Percentiles rank a stretch among this genome's conserved stretches.
Evolutionary conservation across 2,797 vertebrate species (phyloP).

Genomic region (Luscinia luscinia): DNA sequence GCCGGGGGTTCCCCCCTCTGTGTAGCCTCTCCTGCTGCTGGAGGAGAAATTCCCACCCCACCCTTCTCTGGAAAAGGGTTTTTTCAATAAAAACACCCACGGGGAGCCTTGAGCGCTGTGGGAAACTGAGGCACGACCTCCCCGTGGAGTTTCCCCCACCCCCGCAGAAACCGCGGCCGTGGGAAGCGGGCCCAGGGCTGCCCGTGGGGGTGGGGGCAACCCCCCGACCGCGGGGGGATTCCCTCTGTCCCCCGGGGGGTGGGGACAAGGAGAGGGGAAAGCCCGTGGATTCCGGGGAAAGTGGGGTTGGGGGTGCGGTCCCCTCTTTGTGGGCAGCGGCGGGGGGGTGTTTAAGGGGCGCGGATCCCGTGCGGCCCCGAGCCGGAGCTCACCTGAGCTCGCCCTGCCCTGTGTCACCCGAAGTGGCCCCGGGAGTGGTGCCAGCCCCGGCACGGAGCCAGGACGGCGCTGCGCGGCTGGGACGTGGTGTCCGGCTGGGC

Average conservation of each 20-base stretch:
- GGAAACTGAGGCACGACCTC: neutral
- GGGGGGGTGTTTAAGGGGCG: neutral
- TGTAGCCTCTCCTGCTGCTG: neutral
- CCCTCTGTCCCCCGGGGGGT: neutral
- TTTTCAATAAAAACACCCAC: neutral
- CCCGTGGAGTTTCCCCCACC: neutral
- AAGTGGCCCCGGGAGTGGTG: neutral
- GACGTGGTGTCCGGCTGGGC: neutral
- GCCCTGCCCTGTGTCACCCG: neutral
- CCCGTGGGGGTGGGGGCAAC: neutral
- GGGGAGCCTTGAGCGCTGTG: rapidly evolving
- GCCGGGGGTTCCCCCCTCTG: neutral
- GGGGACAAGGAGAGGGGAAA: rapidly evolving
- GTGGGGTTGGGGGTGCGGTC: neutral
- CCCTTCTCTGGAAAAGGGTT: neutral
- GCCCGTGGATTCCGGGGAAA: neutral
- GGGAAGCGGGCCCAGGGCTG: neutral
- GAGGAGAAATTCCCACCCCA: neutral
- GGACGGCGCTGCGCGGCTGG: neutral
- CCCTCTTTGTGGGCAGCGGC: too few relatives aligned
- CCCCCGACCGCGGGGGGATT: neutral
- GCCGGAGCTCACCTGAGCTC: too few relatives aligned
- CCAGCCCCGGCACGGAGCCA: neutral
- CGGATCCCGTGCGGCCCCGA: neutral
- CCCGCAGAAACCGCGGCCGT: neutral